Evolutionary conservation across 2,888 invertebrate species (phyloP), one percentile per base, ranked within the genome.

Genomic region (Hipparchia sbordonii): DNA sequence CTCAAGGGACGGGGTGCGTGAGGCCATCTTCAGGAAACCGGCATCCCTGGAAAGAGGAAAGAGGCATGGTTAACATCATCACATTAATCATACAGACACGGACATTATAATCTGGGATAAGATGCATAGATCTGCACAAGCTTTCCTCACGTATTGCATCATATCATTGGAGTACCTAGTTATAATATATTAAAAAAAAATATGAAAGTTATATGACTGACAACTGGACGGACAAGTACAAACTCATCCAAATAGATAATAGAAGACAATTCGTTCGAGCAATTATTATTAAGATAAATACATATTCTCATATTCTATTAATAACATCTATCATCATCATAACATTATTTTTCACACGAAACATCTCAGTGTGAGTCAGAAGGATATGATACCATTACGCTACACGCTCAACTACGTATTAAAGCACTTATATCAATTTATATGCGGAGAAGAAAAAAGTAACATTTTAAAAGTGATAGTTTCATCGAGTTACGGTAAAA

Each of bases 21-120:
- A 97, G 95, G 97, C 98, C 98, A 98, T 97, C 96, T 97, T 97
- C 96, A 97, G 95, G 96, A 96, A 96, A 96, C 96, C 96, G 95
- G 96, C 96, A 96, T 96, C 96, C 96, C 96, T 96, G 95, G 56
- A 95, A 96, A 91, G 93, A 93, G 79, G 85, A 84, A 89, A 84
- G 83, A 52, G 23, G 74, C 79, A 68, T 76, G 71, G 71, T 78
- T 77, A 80, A 67, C 9, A 12, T 48, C 12, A 6, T 12, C 8
- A n/a, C 6, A 60, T 6, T 60, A 7, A 39, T 8, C 12, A 10
- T 23, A 23, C 23, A 23, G 23, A 23, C 23, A 23, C 23, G n/a
- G n/a, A n/a, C n/a, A n/a, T n/a, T 23, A 23, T 39, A 39, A 39
- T 39, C 39, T 4, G 39, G 39, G 39, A 39, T 39, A 1, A 1